phyloP scores from a whole-genome alignment of 2,888 invertebrate species.

The Watsonalla binaria region DNA sequence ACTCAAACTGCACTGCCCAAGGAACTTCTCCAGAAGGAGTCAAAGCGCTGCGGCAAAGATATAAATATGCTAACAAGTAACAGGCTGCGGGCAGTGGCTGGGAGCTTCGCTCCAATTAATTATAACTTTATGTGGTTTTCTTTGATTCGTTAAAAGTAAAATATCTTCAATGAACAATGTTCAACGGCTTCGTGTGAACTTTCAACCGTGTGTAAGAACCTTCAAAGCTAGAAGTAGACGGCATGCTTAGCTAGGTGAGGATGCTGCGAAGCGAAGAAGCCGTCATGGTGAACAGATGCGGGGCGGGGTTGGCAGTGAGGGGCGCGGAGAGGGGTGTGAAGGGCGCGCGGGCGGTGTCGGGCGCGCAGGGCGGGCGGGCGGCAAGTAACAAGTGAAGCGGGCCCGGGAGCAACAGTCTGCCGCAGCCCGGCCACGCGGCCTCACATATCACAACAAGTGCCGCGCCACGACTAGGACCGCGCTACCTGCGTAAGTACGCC shows the following conservation, averaged over 20 bases:
- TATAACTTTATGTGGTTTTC: constrained; percentile 1
- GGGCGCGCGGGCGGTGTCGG: constrained; percentile 21
- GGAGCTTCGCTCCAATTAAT: neutral
- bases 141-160: constrained; percentile 1
- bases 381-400: constrained; percentile 77
- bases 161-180: neutral
- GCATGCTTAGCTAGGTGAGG: constrained; percentile 48
- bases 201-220: constrained; percentile 8
- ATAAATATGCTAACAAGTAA: neutral
- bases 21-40: too few species aligned
- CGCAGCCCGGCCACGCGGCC: constrained; percentile 76
- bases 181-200: neutral
- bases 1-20: too few species aligned
- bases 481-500: constrained; percentile 63
- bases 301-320: constrained; percentile 54
- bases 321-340: constrained; percentile 34
- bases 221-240: constrained; percentile 25
- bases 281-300: constrained; percentile 60
- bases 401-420: constrained; percentile 79
- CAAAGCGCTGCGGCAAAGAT: too few species aligned
- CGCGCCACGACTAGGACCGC: constrained; percentile 41
- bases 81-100: neutral
- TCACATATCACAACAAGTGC: constrained; percentile 56
- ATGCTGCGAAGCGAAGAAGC: constrained; percentile 67
- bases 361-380: constrained; percentile 61